These are phyloP conservation scores for Strix aluco DNA, from an alignment of 2,113 vertebrate genomes.

Conservation along the genomic window DNA sequence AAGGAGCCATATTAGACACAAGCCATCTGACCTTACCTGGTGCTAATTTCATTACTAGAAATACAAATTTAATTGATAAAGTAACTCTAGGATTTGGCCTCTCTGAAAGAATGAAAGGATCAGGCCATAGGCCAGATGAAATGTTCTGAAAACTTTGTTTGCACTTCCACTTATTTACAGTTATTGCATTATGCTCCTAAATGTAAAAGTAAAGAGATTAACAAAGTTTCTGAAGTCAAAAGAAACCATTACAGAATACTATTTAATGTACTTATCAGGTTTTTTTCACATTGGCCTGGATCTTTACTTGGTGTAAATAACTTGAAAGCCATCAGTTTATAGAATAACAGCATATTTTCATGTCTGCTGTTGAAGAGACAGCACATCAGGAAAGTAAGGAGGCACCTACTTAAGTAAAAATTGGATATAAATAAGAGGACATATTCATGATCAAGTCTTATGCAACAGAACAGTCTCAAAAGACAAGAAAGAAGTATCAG, in stretches of 20 bases:
- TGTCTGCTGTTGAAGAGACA: background rate
- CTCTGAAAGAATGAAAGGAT: background rate
- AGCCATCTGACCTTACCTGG: background rate
- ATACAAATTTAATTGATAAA: background rate
- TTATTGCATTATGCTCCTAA: background rate
- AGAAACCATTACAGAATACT: background rate
- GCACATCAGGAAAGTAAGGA: background rate
- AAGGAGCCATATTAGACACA: background rate
- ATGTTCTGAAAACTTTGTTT: background rate
- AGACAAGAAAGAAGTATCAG: background rate
- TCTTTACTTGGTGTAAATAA: background rate
- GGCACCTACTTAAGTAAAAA: background rate
- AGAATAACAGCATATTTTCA: background rate
- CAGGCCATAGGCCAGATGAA: background rate
- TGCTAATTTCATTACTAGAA: background rate
- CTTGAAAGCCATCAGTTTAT: background rate
- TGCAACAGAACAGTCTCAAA: background rate
- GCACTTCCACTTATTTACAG: background rate
- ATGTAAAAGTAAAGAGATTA: background rate
- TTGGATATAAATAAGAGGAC: background rate
- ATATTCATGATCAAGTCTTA: background rate
- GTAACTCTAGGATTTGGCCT: background rate
- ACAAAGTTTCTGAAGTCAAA: background rate
- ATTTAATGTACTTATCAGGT: background rate
- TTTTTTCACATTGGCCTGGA: background rate